phyloP scores from a whole-genome alignment of 37 sponge, comb jelly and placozoan genomes.

The Aphrocallistes beatrix region DNA sequence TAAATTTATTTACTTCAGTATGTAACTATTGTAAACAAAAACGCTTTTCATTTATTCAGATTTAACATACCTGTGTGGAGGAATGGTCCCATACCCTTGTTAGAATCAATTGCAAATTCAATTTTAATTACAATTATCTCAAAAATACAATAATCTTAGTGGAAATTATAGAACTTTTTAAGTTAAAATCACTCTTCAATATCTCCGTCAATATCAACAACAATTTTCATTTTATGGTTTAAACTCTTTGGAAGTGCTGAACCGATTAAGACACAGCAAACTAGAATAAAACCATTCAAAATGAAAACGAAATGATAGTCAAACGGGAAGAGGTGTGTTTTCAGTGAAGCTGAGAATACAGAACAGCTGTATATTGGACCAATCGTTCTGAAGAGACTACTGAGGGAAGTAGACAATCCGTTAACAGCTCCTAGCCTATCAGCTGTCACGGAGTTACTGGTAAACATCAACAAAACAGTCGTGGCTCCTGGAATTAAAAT shows the following conservation, averaged over 20 bases:
- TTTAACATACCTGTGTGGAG: no score
- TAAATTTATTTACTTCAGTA: no score
- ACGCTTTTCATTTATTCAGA: no score
- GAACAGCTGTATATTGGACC: slow-evolving; percentile 43
- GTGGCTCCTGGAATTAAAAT: slow-evolving; percentile 13
- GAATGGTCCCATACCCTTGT: no score
- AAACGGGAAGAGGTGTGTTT: slow-evolving; percentile 37
- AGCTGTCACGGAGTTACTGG: slow-evolving; percentile 64
- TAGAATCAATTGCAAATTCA: no score
- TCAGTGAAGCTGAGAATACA: slow-evolving; percentile 43
- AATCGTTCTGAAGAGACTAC: slow-evolving; percentile 28
- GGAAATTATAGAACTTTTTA: no score
- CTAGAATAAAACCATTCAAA: slow-evolving; percentile 27
- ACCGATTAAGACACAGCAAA: slow-evolving; percentile 28
- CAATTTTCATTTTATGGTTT: slow-evolving; percentile 41
- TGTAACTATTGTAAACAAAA: no score
- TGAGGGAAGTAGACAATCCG: slow-evolving; percentile 46
- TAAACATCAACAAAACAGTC: slow-evolving; percentile 35
- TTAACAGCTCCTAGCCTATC: slow-evolving; percentile 60
- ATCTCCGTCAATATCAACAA: no score
- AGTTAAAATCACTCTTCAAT: no score
- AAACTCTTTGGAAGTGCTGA: slow-evolving; percentile 37
- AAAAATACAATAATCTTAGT: no score
- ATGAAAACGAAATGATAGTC: slow-evolving; percentile 65
- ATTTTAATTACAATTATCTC: no score